Base-by-base conservation (phyloP, 2,888 invertebrate species). In the Synergus japonicus region DNA sequence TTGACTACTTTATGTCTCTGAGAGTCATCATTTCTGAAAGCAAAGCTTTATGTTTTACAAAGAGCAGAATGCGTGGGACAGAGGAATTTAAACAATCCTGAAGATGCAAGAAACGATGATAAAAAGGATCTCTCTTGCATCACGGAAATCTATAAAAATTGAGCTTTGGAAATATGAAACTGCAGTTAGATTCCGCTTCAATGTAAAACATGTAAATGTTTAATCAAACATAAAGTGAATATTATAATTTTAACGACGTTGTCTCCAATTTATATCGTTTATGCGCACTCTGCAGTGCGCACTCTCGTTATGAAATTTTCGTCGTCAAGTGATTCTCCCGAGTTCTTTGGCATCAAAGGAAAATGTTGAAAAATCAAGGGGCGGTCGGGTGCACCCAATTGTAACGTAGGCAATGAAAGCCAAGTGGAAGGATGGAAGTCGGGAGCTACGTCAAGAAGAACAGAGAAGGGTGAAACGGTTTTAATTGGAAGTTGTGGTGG, bases 361-460 rank as follows among this genome's bases (percentile, higher is more conserved):
- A 87, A 88, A 89, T 88, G 85, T 89, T 87, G 86, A 88, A 88
- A 88, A 87, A 86, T 85, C 87, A 87, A 79, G 78, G 66, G 66
- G 60, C 41, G 79, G 60, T 18, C 15, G 65, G 29, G 9, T 78
- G 81, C 49, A 49, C 49, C 15, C 49, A 15, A 49, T 49, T 49
- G 84, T 82, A 84, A 82, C 83, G 83, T 76, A 22, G 64, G 2
- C 86, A 65, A 67, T 79, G 81, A 83, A 87, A 84, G 81, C 79
- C 69, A 81, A 79, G 83, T 76, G 82, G 65, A 78, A 46, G 80
- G 77, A 81, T 49, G 49, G 10, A 3, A 49, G 15, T 12, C 9
- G 9, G 15, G 65, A 22, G 15, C 29, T n/a, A 13, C 29, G 15
- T 37, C 13, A 12, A n/a, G 41, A 13, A n/a, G 5, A 15, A 37